A percentile compares a stretch with the other conserved stretches of the same genome.
Evolutionary conservation across 2,888 invertebrate genomes (phyloP).

Genomic region (Trilocha varians): DNA sequence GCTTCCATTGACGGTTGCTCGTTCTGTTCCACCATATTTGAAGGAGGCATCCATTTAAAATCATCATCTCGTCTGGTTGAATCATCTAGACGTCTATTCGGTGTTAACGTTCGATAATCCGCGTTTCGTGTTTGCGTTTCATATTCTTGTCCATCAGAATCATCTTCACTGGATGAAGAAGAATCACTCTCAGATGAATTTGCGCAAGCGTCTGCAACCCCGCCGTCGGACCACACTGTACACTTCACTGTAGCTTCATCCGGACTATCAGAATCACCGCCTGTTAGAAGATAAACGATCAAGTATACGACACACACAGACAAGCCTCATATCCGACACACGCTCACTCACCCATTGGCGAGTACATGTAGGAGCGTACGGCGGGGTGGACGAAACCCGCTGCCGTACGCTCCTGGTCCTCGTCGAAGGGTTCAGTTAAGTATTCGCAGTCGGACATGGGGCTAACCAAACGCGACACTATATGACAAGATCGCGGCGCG

Average conservation of each 20-base stretch:
- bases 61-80: constrained; percentile 78
- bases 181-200: constrained; percentile 58
- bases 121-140: constrained; percentile 73
- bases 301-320: constrained; percentile 24
- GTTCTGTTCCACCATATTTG: constrained; percentile 43
- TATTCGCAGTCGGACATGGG: constrained; percentile 71
- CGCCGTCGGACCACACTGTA: constrained; percentile 60
- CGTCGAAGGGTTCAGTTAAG: constrained; percentile 63
- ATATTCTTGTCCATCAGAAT: constrained; percentile 58
- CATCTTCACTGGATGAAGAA: constrained; percentile 47
- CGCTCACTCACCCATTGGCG: constrained; percentile 70
- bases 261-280: constrained; percentile 75
- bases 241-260: constrained; percentile 77
- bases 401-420: constrained; percentile 58
- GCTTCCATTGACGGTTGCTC: constrained; percentile 36
- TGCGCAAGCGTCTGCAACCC: constrained; percentile 44
- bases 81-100: constrained; percentile 61
- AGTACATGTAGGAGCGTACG: constrained; percentile 72
- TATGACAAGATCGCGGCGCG: constrained; percentile 60
- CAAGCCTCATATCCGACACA: constrained; percentile 37
- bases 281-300: constrained; percentile 56
- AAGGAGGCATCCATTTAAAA: constrained; percentile 77
- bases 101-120: constrained; percentile 71
- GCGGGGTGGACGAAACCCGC: constrained; percentile 60
- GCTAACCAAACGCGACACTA: constrained; percentile 64